These are phyloP conservation scores for Myiotriccus ornatus DNA, from an alignment of 2,797 vertebrate genomes.

Conservation along the genomic window DNA sequence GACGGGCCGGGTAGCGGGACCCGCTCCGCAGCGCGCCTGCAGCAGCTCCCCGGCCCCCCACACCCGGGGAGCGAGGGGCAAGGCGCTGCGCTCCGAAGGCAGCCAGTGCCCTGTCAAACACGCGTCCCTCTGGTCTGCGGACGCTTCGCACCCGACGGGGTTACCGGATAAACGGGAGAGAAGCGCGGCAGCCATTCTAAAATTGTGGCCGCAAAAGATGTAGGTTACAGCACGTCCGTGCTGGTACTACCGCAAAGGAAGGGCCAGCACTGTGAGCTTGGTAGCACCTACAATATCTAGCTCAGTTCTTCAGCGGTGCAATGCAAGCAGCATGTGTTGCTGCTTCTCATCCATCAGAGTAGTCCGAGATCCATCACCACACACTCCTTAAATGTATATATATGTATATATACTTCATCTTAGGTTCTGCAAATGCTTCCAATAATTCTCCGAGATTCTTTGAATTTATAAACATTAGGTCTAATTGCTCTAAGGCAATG, in stretches of 20 bases:
- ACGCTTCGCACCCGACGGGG: fast-evolving
- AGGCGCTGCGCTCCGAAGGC: fast-evolving
- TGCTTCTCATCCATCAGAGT: background rate
- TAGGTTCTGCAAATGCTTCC: background rate
- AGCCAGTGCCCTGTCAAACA: too few species aligned
- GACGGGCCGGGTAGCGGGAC: background rate
- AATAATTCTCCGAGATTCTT: background rate
- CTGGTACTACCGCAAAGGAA: background rate
- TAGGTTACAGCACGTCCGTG: background rate
- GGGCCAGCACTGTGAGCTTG: too few species aligned
- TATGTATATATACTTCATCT: too few species aligned
- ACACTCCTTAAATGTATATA: background rate
- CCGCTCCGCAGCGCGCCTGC: background rate
- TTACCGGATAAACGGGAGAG: background rate
- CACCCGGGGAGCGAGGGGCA: too few species aligned
- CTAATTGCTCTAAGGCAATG: background rate
- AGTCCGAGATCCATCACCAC: background rate
- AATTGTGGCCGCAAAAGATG: background rate
- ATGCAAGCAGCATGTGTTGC: background rate
- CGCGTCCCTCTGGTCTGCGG: background rate
- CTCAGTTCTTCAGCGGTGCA: background rate
- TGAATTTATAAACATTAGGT: background rate
- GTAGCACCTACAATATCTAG: too few species aligned
- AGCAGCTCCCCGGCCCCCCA: background rate
- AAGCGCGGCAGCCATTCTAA: background rate